phyloP scores from a whole-genome alignment of 1,140 invertebrate species.

The Drosophila gunungcola region DNA sequence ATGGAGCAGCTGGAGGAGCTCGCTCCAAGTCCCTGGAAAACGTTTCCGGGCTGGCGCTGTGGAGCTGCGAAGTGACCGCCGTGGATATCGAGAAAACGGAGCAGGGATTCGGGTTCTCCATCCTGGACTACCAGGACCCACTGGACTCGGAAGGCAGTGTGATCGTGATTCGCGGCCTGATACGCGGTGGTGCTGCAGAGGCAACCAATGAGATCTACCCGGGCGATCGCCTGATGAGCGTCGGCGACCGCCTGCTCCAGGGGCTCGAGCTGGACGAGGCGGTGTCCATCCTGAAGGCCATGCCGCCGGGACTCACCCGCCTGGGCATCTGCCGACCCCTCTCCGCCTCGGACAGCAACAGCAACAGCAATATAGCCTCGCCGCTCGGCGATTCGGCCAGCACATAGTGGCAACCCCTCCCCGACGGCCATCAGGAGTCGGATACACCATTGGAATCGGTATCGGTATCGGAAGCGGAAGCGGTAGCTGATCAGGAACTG shows the following conservation, averaged over 20 bases:
- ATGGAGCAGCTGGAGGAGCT: conserved; percentile 72
- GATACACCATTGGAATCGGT: background rate
- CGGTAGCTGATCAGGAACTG: conserved; percentile 7
- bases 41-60: conserved; percentile 95
- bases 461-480: background rate
- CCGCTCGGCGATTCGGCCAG: conserved; percentile 76
- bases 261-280: conserved; percentile 96
- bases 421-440: conserved; percentile 29
- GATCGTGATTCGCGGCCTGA: conserved; percentile 96
- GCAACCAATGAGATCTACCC: conserved; percentile 95
- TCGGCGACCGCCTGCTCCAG: conserved; percentile 94
- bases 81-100: conserved; percentile 95
- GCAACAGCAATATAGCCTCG: conserved; percentile 85
- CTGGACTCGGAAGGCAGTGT: conserved; percentile 95
- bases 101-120: conserved; percentile 96
- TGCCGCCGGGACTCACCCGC: conserved; percentile 91
- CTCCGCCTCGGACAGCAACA: conserved; percentile 85
- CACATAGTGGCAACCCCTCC: conserved; percentile 72
- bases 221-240: conserved; percentile 95
- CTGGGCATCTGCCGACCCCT: conserved; percentile 95
- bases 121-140: conserved; percentile 97
- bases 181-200: conserved; percentile 96
- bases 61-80: conserved; percentile 94
- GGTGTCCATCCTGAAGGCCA: conserved; percentile 94
- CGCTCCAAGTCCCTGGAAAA: conserved; percentile 94